These are phyloP conservation scores for Caenorhabditis elegans DNA, from an alignment of 1,140 invertebrate genomes.

Conservation along the genomic window WBcel235 BX284606.5:9032501-9033000, in stretches of 20 bases:
- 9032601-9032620: background rate
- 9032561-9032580: background rate
- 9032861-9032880: background rate
- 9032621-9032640: constrained; percentile 11
- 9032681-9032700: background rate
- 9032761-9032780: background rate
- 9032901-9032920: background rate
- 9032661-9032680: background rate
- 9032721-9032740: background rate
- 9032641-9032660: constrained; percentile 25
- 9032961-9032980: background rate
- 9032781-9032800: background rate
- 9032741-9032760: background rate
- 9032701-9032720: background rate
- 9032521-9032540: constrained; percentile 14
- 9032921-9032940: background rate
- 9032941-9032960: background rate
- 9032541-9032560: background rate
- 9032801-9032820: constrained; percentile 3
- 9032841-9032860: background rate
- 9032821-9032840: constrained; percentile 11
- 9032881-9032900: background rate
- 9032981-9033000: background rate
- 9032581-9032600: background rate
- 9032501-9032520: background rate